A percentile compares a stretch with the other conserved stretches of the same genome.
phyloP scores from a whole-genome alignment of 2,797 vertebrate species.

The Aeoliscus strigatus region DNA sequence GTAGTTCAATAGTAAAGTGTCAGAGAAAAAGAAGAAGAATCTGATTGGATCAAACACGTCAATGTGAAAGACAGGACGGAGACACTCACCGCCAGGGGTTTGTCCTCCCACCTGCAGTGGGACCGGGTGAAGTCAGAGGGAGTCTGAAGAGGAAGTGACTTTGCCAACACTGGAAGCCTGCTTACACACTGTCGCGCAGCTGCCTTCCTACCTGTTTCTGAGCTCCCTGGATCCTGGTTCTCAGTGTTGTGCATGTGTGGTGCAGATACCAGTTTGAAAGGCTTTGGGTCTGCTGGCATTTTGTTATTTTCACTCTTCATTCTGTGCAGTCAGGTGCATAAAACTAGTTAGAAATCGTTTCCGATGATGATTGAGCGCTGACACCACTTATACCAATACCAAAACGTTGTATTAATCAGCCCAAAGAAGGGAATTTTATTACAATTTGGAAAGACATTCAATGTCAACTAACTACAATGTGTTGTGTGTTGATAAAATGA shows the following conservation, averaged over 20 bases:
- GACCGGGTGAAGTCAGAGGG: conserved; percentile 43
- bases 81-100: conserved; percentile 64
- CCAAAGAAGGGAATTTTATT: too few relatives aligned
- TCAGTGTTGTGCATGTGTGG: conserved; percentile 44
- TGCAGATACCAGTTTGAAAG: conserved; percentile 30
- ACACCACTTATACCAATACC: too few relatives aligned
- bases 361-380: too few relatives aligned
- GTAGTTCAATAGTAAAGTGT: conserved; percentile 6
- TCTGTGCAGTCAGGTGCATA: conserved; percentile 39
- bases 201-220: conserved; percentile 30
- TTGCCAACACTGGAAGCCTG: conserved; percentile 72
- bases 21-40: neutral
- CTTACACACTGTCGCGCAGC: conserved; percentile 49
- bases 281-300: conserved; percentile 29
- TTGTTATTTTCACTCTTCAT: conserved; percentile 59
- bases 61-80: neutral
- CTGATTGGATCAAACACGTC: neutral
- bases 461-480: too few relatives aligned
- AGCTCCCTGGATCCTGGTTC: conserved; percentile 61
- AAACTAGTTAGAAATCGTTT: too few relatives aligned
- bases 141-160: conserved; percentile 54
- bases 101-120: conserved; percentile 69
- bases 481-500: too few relatives aligned
- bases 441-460: too few relatives aligned
- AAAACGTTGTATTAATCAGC: too few relatives aligned